These are phyloP conservation scores for Delphinapterus leucas DNA, from an alignment of 2,113 vertebrate species.

Conservation along the genomic window DNA sequence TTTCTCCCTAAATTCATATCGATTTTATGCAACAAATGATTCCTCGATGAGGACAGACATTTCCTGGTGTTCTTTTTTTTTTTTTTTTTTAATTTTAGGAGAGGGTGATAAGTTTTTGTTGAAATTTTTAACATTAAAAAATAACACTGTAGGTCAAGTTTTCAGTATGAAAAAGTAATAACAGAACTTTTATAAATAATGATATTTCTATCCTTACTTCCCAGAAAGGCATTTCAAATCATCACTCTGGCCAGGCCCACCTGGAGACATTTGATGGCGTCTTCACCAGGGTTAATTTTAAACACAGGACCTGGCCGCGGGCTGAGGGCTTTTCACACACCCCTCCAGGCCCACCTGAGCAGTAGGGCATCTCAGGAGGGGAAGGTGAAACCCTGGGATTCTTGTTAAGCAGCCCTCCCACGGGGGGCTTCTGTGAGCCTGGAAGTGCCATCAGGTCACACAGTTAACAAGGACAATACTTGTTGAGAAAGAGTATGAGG, in stretches of 20 bases:
- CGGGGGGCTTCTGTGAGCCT: background rate
- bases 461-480: background rate
- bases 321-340: accelerated
- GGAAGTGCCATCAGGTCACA: accelerated
- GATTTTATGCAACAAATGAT: background rate
- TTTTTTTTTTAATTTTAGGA: background rate
- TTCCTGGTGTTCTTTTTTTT: background rate
- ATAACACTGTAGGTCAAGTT: background rate
- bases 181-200: background rate
- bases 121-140: background rate
- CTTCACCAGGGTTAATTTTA: too few species aligned
- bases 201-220: background rate
- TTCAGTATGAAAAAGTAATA: background rate
- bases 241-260: background rate
- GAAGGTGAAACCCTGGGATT: background rate
- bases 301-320: accelerated
- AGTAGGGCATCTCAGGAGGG: accelerated
- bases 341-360: background rate
- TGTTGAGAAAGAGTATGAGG: background rate
- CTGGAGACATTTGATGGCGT: accelerated
- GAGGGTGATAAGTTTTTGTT: background rate
- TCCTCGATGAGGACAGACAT: background rate
- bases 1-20: background rate
- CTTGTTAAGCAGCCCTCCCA: background rate
- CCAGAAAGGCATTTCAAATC: background rate